phyloP scores from a whole-genome alignment of 1,140 invertebrate genomes.

The Zaprionus africanus region DNA sequence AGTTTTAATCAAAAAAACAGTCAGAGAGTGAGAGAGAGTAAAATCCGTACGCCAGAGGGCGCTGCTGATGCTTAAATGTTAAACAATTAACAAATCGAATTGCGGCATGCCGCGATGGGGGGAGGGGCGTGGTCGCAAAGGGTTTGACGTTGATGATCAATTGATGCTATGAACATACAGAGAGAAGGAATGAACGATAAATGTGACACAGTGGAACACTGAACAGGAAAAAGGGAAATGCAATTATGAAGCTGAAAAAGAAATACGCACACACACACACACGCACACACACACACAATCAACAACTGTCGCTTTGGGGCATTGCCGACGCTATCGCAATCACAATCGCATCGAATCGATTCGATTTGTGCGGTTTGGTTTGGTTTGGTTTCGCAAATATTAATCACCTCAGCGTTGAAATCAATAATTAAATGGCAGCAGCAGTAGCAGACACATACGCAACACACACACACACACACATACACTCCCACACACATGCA shows the following conservation, averaged over 20 bases:
- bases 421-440: conserved; percentile 77
- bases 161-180: neutral
- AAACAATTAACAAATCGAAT: conserved; percentile 33
- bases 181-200: neutral
- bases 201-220: neutral
- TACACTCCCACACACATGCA: neutral
- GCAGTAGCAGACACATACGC: conserved; percentile 9
- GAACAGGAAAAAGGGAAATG: conserved; percentile 65
- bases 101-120: conserved; percentile 1
- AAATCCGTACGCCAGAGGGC: conserved; percentile 27
- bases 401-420: conserved; percentile 70
- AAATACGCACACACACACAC: conserved; percentile 17
- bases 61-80: conserved; percentile 23
- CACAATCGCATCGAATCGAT: conserved; percentile 8
- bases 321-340: neutral
- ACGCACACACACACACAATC: conserved; percentile 32
- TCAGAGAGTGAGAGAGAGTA: neutral
- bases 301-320: conserved; percentile 46
- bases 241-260: conserved; percentile 69
- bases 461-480: conserved; percentile 1
- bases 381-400: conserved; percentile 56
- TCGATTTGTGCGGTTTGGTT: conserved; percentile 31
- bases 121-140: neutral
- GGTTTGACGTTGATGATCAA: neutral
- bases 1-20: conserved; percentile 17